These are phyloP conservation scores for Procambarus clarkii DNA, from an alignment of 1,140 invertebrate species.

Conservation along the genomic window DNA sequence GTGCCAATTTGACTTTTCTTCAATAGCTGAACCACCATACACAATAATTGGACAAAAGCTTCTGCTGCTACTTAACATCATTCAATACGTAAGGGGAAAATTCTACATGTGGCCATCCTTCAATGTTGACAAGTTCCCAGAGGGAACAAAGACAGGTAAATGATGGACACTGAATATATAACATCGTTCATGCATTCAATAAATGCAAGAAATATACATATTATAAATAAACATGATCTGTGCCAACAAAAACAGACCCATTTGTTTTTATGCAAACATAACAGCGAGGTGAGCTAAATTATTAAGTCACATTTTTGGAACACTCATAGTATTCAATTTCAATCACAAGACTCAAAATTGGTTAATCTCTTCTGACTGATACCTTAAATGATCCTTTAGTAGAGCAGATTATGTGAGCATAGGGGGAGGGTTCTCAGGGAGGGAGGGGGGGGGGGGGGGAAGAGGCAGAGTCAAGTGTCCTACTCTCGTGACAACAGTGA, in stretches of 20 bases:
- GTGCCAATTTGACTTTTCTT: too few relatives aligned
- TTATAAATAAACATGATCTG: not conserved
- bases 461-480: constrained; percentile 25
- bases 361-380: not conserved
- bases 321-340: too few relatives aligned
- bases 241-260: not conserved
- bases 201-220: not conserved
- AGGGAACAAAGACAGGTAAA: not conserved
- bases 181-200: not conserved
- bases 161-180: not conserved
- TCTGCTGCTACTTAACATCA: too few relatives aligned
- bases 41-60: too few relatives aligned
- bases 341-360: not conserved
- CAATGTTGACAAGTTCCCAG: too few relatives aligned
- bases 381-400: not conserved
- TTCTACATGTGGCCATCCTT: too few relatives aligned
- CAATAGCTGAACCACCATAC: too few relatives aligned
- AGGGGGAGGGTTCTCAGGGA: not conserved
- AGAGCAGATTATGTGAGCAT: not conserved
- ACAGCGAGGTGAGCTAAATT: not conserved
- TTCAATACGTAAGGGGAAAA: too few relatives aligned
- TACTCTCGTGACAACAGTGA: constrained; percentile 26
- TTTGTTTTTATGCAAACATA: not conserved
- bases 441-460: not conserved
- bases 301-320: not conserved